Evolutionary conservation across 2,113 vertebrate genomes (phyloP).

Genomic region (Petrocephalus zakoni): DNA sequence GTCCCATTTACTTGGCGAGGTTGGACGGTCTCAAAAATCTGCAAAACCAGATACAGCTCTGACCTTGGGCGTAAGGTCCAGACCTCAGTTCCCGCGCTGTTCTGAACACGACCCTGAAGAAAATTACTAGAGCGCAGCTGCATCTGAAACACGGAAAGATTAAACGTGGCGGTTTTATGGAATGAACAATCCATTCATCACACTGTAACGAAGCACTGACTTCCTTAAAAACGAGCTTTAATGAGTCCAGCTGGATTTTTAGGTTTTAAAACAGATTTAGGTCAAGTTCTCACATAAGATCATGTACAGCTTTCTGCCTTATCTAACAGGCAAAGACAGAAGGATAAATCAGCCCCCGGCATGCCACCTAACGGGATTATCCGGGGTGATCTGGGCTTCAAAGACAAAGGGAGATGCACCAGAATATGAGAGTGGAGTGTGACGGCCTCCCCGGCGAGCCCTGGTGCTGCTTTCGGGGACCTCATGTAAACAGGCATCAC

Average conservation of each 20-base stretch:
- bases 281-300: neutral
- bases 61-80: neutral
- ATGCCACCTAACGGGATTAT: neutral
- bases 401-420: conserved; percentile 26
- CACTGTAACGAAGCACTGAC: neutral
- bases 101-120: neutral
- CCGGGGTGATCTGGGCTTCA: neutral
- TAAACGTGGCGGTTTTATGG: neutral
- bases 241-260: neutral
- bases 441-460: conserved; percentile 20
- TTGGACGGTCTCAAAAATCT: neutral
- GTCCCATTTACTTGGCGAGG: neutral
- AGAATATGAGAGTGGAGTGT: conserved; percentile 28
- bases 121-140: neutral
- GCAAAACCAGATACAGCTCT: neutral
- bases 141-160: neutral
- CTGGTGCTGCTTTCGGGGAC: neutral
- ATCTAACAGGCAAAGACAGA: neutral
- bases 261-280: neutral
- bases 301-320: neutral
- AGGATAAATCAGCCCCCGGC: neutral
- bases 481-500: neutral
- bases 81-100: neutral
- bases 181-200: neutral
- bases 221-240: neutral